These are phyloP conservation scores for Trematocara stigmaticum DNA, from an alignment of 2,113 vertebrate species.

Conservation along the genomic window DNA sequence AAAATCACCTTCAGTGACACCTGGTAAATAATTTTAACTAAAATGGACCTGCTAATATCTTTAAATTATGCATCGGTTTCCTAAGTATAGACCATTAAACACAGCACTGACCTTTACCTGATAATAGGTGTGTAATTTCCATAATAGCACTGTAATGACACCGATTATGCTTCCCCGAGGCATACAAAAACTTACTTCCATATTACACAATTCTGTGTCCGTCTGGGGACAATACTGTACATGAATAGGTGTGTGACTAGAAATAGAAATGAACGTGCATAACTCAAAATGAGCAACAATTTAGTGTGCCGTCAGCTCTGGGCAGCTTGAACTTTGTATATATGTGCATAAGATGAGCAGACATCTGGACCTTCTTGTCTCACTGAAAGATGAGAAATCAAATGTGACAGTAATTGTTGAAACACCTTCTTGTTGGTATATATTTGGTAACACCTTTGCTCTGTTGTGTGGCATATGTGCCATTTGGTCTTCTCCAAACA, in stretches of 20 bases:
- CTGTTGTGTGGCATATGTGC: neutral
- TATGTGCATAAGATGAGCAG: neutral
- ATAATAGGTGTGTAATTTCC: constrained; percentile 9
- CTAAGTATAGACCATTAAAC: constrained; percentile 1
- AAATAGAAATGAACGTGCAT: neutral
- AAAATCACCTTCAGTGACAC: neutral
- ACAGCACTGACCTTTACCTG: constrained; percentile 9
- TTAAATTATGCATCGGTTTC: neutral
- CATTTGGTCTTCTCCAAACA: neutral
- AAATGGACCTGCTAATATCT: neutral
- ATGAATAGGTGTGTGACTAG: neutral
- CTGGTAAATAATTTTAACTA: neutral
- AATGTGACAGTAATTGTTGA: neutral
- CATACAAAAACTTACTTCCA: neutral
- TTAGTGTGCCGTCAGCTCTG: neutral
- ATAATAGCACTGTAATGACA: neutral
- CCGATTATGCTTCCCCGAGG: neutral
- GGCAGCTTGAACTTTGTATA: neutral
- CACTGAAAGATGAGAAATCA: neutral
- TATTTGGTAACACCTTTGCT: neutral
- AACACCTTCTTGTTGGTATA: neutral
- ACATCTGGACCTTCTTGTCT: neutral
- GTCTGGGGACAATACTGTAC: neutral
- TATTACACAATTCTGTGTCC: neutral
- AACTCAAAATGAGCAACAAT: neutral